Evolutionary conservation across 2,888 invertebrate genomes (phyloP).

Genomic region (Drosophila paramelanica): DNA sequence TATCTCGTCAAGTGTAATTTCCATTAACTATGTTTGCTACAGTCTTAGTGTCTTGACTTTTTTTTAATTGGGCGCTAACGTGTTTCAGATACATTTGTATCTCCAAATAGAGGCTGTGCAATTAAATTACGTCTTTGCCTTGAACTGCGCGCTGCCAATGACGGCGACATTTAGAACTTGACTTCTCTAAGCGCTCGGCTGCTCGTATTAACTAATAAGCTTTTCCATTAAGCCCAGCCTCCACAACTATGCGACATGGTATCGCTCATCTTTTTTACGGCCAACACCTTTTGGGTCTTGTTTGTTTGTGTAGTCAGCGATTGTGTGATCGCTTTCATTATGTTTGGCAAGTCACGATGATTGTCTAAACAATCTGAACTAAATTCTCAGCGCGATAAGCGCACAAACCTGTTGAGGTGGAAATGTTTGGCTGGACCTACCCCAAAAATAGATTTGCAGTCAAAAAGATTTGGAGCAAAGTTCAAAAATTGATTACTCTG

Average conservation of each 20-base stretch:
- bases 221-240: conserved; percentile 40
- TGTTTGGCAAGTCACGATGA: conserved; percentile 50
- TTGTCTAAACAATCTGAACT: conserved; percentile 8
- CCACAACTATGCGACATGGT: conserved; percentile 5
- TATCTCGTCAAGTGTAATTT: conserved; percentile 71
- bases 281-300: conserved; percentile 14
- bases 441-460: conserved; percentile 46
- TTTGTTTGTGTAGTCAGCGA: background rate
- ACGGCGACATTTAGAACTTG: conserved; percentile 74
- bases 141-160: conserved; percentile 71
- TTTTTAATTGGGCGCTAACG: conserved; percentile 79
- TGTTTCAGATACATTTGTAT: conserved; percentile 78
- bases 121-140: conserved; percentile 81
- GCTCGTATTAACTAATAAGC: conserved; percentile 32
- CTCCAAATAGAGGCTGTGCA: conserved; percentile 67
- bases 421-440: conserved; percentile 45
- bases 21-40: conserved; percentile 68
- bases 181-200: conserved; percentile 39
- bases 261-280: conserved; percentile 9
- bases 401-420: background rate
- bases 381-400: conserved; percentile 28
- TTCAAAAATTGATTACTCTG: background rate
- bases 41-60: conserved; percentile 58
- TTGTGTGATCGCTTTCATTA: conserved; percentile 8
- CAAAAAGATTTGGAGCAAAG: conserved; percentile 12